Evolutionary conservation across 1,140 invertebrate genomes (phyloP).

Genomic region (Habropoda laboriosa): DNA sequence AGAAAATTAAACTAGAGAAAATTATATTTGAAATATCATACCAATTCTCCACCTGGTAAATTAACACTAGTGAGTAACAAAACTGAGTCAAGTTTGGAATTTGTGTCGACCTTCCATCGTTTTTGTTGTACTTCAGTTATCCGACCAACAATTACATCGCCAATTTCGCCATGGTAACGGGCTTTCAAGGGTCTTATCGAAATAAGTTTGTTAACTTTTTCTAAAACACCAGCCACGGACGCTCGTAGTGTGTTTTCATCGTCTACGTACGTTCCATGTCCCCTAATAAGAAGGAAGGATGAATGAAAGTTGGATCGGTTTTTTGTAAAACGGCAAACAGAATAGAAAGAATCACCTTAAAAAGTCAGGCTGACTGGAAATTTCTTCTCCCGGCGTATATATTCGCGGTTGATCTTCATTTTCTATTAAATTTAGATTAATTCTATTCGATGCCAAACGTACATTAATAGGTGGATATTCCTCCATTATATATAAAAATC

Average conservation of each 20-base stretch:
- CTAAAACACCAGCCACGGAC: slow-evolving; percentile 96
- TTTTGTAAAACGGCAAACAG: slow-evolving; percentile 33
- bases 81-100: slow-evolving; percentile 93
- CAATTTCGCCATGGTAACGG: slow-evolving; percentile 96
- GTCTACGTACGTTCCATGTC: slow-evolving; percentile 96
- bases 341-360: slow-evolving; percentile 86
- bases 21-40: slow-evolving; percentile 78
- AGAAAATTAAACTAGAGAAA: not conserved
- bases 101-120: slow-evolving; percentile 97
- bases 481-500: slow-evolving; percentile 45
- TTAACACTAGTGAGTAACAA: slow-evolving; percentile 96
- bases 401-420: slow-evolving; percentile 84
- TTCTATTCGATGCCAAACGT: slow-evolving; percentile 79
- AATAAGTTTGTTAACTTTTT: slow-evolving; percentile 97
- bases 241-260: slow-evolving; percentile 91
- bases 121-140: slow-evolving; percentile 95
- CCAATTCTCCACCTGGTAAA: slow-evolving; percentile 97
- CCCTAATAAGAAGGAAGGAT: slow-evolving; percentile 84
- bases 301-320: slow-evolving; percentile 20
- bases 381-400: slow-evolving; percentile 93
- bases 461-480: slow-evolving; percentile 73
- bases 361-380: slow-evolving; percentile 91
- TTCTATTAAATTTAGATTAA: slow-evolving; percentile 82
- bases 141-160: slow-evolving; percentile 97
- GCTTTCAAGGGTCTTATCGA: slow-evolving; percentile 95